phyloP scores from a whole-genome alignment of 37 sponge, comb jelly and placozoan species.

The Axinella damicornis region DNA sequence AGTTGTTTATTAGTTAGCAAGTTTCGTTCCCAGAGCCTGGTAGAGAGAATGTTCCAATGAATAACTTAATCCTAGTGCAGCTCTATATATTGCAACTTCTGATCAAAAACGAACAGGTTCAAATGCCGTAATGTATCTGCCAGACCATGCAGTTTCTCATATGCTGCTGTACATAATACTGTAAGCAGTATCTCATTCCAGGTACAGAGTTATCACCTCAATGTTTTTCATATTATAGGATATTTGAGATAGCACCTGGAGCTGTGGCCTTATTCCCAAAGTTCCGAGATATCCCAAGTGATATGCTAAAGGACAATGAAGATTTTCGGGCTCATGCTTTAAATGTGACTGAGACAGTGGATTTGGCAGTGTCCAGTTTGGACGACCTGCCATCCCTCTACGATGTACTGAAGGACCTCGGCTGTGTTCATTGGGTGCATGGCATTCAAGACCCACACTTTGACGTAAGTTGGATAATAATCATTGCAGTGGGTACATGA shows the following conservation, averaged over 20 bases:
- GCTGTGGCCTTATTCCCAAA: conserved; percentile 58
- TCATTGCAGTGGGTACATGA: too few relatives aligned
- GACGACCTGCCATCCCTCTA: conserved; percentile 48
- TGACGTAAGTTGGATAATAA: conserved; percentile 65
- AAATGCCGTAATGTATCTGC: too few relatives aligned
- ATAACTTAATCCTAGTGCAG: too few relatives aligned
- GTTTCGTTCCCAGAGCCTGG: too few relatives aligned
- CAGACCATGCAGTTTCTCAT: too few relatives aligned
- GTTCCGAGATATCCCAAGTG: conserved; percentile 48
- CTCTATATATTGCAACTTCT: too few relatives aligned
- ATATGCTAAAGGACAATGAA: conserved; percentile 35
- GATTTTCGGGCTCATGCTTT: conserved; percentile 39
- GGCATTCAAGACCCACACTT: conserved; percentile 64
- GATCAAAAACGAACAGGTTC: too few relatives aligned
- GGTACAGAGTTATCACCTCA: not conserved
- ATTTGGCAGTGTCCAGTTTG: conserved; percentile 40
- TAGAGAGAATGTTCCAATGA: too few relatives aligned
- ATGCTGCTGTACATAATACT: not conserved
- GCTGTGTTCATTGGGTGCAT: conserved; percentile 17
- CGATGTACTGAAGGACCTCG: conserved; percentile 44
- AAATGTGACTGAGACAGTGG: conserved; percentile 61
- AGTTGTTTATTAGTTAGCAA: too few relatives aligned
- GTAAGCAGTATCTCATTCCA: too few relatives aligned
- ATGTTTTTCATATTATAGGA: conserved; percentile 4
- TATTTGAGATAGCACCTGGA: conserved; percentile 57